phyloP scores from a whole-genome alignment of 2,888 invertebrate genomes.

The Andrena dorsata region DNA sequence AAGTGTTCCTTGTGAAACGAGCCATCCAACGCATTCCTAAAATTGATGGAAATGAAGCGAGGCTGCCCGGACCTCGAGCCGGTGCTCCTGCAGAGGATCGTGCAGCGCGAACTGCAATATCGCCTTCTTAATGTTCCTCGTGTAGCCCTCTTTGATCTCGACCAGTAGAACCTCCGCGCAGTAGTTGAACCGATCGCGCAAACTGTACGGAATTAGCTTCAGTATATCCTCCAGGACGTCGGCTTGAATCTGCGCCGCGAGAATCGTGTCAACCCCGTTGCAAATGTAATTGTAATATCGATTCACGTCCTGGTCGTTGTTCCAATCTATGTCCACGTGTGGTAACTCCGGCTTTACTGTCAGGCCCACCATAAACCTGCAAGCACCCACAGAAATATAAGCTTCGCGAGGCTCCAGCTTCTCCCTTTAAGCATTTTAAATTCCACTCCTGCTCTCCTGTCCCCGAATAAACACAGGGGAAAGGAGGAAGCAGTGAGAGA shows the following conservation, averaged over 20 bases:
- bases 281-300: constrained; percentile 96
- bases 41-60: not conserved
- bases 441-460: not conserved
- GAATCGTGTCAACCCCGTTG: constrained; percentile 95
- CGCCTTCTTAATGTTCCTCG: constrained; percentile 95
- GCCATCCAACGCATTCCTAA: not conserved
- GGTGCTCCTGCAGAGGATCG: constrained; percentile 83
- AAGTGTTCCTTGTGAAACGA: not conserved
- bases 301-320: constrained; percentile 89
- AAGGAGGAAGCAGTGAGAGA: not conserved
- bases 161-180: constrained; percentile 88
- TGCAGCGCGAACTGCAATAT: constrained; percentile 95
- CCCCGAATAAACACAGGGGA: not conserved
- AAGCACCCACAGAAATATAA: not conserved
- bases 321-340: constrained; percentile 84
- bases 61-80: constrained; percentile 33
- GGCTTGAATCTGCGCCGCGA: constrained; percentile 93
- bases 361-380: constrained; percentile 90
- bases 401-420: not conserved
- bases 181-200: constrained; percentile 87
- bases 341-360: constrained; percentile 88
- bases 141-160: constrained; percentile 94
- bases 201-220: constrained; percentile 87
- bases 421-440: not conserved
- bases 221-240: constrained; percentile 89